These are phyloP conservation scores for Mareca penelope DNA, from an alignment of 2,797 vertebrate species.

Conservation along the genomic window DNA sequence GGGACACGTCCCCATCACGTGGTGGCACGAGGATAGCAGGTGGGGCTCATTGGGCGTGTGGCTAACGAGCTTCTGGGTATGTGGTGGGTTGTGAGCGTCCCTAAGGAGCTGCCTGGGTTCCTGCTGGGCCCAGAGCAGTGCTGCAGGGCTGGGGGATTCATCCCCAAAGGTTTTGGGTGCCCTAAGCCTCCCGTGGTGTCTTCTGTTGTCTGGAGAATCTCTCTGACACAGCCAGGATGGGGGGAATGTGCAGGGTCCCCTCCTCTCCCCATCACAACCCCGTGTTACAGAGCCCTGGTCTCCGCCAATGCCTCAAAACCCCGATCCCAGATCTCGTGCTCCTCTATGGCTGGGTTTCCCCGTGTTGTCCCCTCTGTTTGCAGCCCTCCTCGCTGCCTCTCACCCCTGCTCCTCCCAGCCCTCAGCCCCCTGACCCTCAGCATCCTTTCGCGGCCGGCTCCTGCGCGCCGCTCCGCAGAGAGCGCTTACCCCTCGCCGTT, in stretches of 20 bases:
- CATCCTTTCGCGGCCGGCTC: not conserved
- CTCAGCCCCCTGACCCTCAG: not conserved
- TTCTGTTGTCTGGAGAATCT: not conserved
- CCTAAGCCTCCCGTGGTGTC: not conserved
- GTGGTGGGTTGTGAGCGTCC: not conserved
- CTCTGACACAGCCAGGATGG: not conserved
- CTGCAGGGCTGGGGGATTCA: not conserved
- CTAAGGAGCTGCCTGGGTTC: not conserved
- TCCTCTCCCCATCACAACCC: not conserved
- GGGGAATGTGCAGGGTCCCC: not conserved
- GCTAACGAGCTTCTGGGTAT: not conserved
- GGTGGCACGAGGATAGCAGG: not conserved
- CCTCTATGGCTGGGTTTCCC: not conserved
- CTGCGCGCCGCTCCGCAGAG: not conserved
- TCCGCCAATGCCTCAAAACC: not conserved
- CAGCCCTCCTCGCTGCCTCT: not conserved
- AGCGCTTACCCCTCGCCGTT: constrained; percentile 2
- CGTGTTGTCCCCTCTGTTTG: accelerated
- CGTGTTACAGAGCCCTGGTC: not conserved
- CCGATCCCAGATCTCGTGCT: not conserved
- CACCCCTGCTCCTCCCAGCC: not conserved
- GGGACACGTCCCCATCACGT: not conserved
- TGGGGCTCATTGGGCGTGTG: accelerated
- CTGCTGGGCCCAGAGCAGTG: accelerated
- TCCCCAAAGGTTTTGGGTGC: not conserved